These are phyloP conservation scores for Nasonia giraulti DNA, from an alignment of 1,140 invertebrate species.

Conservation along the genomic window DNA sequence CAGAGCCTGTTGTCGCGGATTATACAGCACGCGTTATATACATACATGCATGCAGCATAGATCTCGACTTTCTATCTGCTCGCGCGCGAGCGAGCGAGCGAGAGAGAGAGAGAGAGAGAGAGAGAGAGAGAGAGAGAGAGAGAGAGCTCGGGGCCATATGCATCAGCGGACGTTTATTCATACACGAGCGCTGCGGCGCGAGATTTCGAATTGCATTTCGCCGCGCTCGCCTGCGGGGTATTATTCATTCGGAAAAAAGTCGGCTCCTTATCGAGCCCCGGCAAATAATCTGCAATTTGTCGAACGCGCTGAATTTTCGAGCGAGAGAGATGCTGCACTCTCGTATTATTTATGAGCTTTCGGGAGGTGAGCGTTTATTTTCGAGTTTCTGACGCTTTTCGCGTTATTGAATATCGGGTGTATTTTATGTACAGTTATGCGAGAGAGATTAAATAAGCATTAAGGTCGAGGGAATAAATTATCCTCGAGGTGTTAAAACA, in stretches of 20 bases:
- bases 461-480: too few relatives aligned
- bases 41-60: neutral
- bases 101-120: too few relatives aligned
- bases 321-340: neutral
- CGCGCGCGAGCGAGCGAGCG: neutral
- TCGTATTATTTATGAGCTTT: slow-evolving; percentile 32
- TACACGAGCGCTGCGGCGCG: neutral
- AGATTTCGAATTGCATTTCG: slow-evolving; percentile 36
- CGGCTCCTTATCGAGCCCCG: neutral
- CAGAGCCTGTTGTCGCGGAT: neutral
- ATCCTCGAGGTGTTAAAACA: too few relatives aligned
- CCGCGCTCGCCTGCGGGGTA: neutral
- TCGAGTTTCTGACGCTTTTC: too few relatives aligned
- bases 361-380: neutral
- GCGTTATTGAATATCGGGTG: too few relatives aligned
- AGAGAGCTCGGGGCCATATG: neutral
- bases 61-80: slow-evolving; percentile 48
- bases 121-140: too few relatives aligned
- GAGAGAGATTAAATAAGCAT: too few relatives aligned
- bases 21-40: neutral
- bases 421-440: too few relatives aligned
- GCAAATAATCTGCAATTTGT: slow-evolving; percentile 37
- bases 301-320: slow-evolving; percentile 14
- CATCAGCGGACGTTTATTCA: slow-evolving; percentile 8
- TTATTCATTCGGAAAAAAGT: slow-evolving; percentile 5